Base-by-base conservation (phyloP, 2,797 vertebrate species). In the Spinibarbus caldwelli region DNA sequence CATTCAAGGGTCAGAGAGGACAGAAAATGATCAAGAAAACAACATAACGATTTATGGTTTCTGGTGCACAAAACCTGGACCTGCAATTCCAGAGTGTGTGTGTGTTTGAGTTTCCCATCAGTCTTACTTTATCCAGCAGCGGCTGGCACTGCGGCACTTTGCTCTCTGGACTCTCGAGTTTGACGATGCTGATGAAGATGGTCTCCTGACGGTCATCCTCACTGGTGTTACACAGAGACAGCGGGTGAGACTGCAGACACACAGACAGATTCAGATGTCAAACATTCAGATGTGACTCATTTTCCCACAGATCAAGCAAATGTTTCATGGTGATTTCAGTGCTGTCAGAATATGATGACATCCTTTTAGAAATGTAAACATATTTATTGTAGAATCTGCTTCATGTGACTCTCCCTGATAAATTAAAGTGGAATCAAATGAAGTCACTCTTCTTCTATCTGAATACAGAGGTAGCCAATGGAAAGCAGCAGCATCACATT, bases 161-260 rank as follows among this genome's bases (percentile, higher is more conserved):
- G 87, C 95, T 95, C 57, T 97, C 94, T 0, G 96, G 96, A 85
- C 94, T 95, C 84, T 97, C 97, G 89, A 99, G 96, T 92, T 99
- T 99, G 94, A 99, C 97, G 2, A 99, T 98, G 93, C 96, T 97
- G 95, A 99, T 97, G 92, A 99, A 98, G 83, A 94, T 95, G 0
- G 93, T 95, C 26, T 97, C 97, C 2, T 96, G 96, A 57, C 96
- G 96, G 43, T 99, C 98, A 82, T 99, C 98, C 78, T 99, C 98
- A 1, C 98, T 99, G 87, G 97, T 97, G 92, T 99, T 99, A 94
- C 98, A 99, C 91, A 99, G 95, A 91, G 96, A 99, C 85, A 99
- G 90, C 0, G 98, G 98, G 92, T 99, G 98, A 91, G 97, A 99
- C 98, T 99, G 95, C 0, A 62, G 15, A 80, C 19, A 83, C 64